Conservation (phyloP, 2,888 invertebrate species). For the Yponomeuta plumbellus region DNA sequence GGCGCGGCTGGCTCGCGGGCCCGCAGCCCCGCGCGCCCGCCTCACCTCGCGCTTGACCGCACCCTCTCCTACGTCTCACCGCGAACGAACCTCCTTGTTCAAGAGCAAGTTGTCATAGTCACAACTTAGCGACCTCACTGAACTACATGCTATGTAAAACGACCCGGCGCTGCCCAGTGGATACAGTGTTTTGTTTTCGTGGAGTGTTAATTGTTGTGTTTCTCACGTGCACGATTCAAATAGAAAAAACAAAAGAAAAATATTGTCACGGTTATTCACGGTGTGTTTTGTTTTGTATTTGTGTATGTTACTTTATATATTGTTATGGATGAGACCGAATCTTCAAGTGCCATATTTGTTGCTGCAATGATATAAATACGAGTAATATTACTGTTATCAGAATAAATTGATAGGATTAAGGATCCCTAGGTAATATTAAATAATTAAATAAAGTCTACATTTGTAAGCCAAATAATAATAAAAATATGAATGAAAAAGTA, state of each 20-base stretch:
- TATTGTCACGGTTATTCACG: constrained; percentile 36
- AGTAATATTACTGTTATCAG: constrained; percentile 1
- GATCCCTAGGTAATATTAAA: constrained; percentile 6
- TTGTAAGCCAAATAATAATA: constrained; percentile 20
- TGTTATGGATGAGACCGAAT: constrained; percentile 52
- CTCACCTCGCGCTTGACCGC: constrained; percentile 56
- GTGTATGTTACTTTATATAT: constrained; percentile 20
- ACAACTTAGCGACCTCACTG: not conserved
- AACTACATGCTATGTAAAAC: not conserved
- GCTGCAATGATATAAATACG: not conserved
- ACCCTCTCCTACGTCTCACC: constrained; percentile 54
- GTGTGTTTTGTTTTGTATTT: constrained; percentile 37
- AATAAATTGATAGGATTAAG: constrained; percentile 8
- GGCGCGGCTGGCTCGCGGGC: constrained; percentile 58
- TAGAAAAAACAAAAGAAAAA: constrained; percentile 42
- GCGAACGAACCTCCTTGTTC: constrained; percentile 58
- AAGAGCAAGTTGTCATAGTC: constrained; percentile 60
- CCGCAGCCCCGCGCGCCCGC: constrained; percentile 53
- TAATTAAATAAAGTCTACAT: constrained; percentile 9
- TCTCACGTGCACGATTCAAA: constrained; percentile 52
- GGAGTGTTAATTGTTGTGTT: constrained; percentile 24
- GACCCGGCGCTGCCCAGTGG: constrained; percentile 16
- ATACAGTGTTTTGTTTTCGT: constrained; percentile 12
- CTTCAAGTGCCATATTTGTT: constrained; percentile 63
- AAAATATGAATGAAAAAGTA: constrained; percentile 29